Conservation (phyloP, 2,888 invertebrate species). For the Amphipoea lucens region DNA sequence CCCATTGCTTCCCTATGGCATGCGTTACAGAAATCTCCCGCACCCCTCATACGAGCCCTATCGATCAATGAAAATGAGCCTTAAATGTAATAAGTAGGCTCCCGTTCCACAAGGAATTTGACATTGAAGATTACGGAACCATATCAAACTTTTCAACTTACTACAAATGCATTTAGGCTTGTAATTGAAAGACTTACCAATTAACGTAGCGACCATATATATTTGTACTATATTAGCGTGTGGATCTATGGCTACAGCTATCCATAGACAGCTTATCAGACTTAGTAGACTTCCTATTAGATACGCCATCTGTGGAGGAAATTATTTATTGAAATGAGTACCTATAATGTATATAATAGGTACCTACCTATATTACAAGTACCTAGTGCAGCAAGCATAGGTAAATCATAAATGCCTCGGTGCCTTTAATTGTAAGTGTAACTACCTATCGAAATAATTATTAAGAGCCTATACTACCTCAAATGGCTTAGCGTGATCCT, state of each 20-base stretch:
- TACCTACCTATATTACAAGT: background rate
- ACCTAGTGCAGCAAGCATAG: background rate
- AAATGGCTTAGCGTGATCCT: no score
- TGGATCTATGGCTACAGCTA: constrained; percentile 88
- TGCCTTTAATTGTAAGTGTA: background rate
- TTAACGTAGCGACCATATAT: constrained; percentile 90
- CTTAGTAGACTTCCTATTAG: constrained; percentile 91
- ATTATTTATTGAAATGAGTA: background rate
- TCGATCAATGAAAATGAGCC: no score
- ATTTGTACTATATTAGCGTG: constrained; percentile 88
- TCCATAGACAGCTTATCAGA: constrained; percentile 91
- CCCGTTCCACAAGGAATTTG: background rate
- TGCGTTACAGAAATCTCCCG: no score
- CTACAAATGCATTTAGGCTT: background rate
- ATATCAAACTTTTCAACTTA: background rate
- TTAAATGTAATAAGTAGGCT: no score
- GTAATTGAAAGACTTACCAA: constrained; percentile 80
- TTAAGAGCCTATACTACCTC: no score
- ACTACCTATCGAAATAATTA: background rate
- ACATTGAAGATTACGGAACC: background rate
- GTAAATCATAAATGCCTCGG: background rate
- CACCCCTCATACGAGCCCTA: no score
- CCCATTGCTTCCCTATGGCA: no score
- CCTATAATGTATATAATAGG: no score
- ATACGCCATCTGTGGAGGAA: constrained; percentile 89